Conservation (phyloP, 2,888 invertebrate species). For the Caenorhabditis imperialis region DNA sequence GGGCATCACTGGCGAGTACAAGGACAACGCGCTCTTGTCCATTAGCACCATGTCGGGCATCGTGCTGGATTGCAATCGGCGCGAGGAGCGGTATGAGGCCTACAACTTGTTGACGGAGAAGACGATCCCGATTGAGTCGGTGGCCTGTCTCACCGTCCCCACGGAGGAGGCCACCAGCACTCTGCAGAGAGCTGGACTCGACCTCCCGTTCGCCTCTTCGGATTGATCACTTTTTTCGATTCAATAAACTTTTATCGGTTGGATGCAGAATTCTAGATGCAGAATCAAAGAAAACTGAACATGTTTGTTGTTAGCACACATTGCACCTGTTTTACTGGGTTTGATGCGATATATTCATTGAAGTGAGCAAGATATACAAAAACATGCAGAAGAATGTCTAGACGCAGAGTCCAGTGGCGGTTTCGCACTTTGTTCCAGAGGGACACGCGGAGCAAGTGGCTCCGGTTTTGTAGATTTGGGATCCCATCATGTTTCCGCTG, state of each 20-base stretch:
- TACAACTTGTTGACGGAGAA: slow-evolving; percentile 23
- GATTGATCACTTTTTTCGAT: too few species aligned
- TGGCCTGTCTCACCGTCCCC: slow-evolving; percentile 11
- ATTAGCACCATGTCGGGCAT: slow-evolving; percentile 32
- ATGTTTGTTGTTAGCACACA: too few species aligned
- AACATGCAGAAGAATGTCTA: not conserved
- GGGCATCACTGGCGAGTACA: slow-evolving; percentile 1
- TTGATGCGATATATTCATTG: too few species aligned
- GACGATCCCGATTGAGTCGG: slow-evolving; percentile 18
- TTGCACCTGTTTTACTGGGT: too few species aligned
- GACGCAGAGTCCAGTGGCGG: slow-evolving; percentile 19
- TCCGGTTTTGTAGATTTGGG: slow-evolving; percentile 23
- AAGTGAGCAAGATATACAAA: too few species aligned
- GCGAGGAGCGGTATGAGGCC: slow-evolving; percentile 19
- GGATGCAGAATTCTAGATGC: too few species aligned
- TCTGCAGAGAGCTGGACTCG: too few species aligned
- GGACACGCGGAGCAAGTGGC: slow-evolving; percentile 32
- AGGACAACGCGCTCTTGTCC: slow-evolving; percentile 26
- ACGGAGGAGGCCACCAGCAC: not conserved
- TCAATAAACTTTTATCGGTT: too few species aligned
- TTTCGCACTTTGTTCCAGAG: slow-evolving; percentile 18
- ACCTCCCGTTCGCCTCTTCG: too few species aligned
- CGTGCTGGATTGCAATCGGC: slow-evolving; percentile 19
- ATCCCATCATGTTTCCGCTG: slow-evolving; percentile 28
- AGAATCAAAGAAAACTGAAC: too few species aligned